phyloP scores from a whole-genome alignment of 2,888 invertebrate genomes.

The Halictus quadricinctus region DNA sequence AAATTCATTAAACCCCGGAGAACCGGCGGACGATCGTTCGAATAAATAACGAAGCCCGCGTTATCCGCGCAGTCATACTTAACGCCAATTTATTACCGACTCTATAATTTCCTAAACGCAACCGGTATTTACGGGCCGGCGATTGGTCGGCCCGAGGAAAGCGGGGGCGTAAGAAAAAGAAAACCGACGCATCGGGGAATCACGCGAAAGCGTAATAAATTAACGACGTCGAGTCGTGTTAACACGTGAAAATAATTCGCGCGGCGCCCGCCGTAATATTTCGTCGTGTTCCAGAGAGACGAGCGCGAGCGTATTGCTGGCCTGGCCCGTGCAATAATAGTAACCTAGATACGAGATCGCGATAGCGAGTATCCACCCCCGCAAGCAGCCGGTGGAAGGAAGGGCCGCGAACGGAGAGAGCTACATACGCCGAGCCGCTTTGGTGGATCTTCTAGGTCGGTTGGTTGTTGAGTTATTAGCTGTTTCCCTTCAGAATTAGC shows the following conservation, averaged over 20 bases:
- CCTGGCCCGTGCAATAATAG: background rate
- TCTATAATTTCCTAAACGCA: background rate
- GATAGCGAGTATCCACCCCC: constrained; percentile 43
- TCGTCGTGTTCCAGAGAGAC: constrained; percentile 15
- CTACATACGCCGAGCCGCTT: constrained; percentile 54
- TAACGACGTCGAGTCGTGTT: constrained; percentile 12
- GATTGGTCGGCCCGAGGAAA: background rate
- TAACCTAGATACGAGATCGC: constrained; percentile 20
- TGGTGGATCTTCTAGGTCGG: constrained; percentile 57
- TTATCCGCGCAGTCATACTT: background rate
- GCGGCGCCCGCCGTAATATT: background rate
- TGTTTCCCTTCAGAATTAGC: constrained; percentile 74
- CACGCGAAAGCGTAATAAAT: constrained; percentile 45
- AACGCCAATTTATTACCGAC: constrained; percentile 1
- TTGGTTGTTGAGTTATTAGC: constrained; percentile 72
- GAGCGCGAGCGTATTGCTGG: background rate
- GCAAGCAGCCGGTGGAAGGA: background rate
- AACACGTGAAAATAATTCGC: constrained; percentile 42
- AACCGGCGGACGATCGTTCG: background rate
- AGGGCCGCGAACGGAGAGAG: constrained; percentile 43
- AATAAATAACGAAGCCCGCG: constrained; percentile 8
- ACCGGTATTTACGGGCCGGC: background rate
- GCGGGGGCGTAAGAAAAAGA: background rate
- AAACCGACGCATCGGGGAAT: constrained; percentile 14
- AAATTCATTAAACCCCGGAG: background rate